Evolutionary conservation across 2,888 invertebrate genomes (phyloP), one percentile per base, ranked within the genome.

Genomic region (Pterostichus niger): DNA sequence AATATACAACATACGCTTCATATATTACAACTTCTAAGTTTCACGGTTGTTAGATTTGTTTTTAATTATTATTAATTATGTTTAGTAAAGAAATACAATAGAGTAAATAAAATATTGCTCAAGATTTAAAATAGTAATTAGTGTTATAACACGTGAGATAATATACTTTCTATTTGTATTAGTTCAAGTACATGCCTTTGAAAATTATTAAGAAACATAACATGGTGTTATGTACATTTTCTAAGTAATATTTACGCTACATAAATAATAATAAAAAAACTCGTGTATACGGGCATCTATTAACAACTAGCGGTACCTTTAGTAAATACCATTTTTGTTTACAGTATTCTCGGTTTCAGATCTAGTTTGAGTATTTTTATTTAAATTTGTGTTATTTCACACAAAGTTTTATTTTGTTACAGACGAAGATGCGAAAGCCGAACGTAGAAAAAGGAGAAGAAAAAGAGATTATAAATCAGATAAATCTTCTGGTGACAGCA

Each of bases 101-200:
- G 11, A 49, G n/a, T 13, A 11, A 10, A 49, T n/a, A 49, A 49
- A 49, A 49, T 49, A 49, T 49, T 49, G 11, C 49, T 49, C 1
- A 49, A 49, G 49, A n/a, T n/a, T 49, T 49, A 49, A 49, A 49
- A 10, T 11, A 40, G 40, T 40, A 40, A 40, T 40, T 40, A 40
- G 40, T 40, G 40, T 40, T 40, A 40, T 49, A 49, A 49, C 49
- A 49, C 49, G n/a, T 49, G n/a, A 49, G 49, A 49, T 49, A 49
- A 49, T 49, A 49, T n/a, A 49, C 49, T 49, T 49, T 49, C 49
- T 49, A 49, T 49, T 49, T 49, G 13, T 44, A 44, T 40, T 40
- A 40, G 40, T 40, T 40, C 40, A 40, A 40, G 40, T 40, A 40
- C 40, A 40, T 40, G 40, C 7, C 6, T 3, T 40, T 9, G 0